Percentiles rank a stretch among this genome's conserved stretches.
Evolutionary conservation across 2,888 invertebrate genomes (phyloP).

Genomic region (Cacoxenus indagator): DNA sequence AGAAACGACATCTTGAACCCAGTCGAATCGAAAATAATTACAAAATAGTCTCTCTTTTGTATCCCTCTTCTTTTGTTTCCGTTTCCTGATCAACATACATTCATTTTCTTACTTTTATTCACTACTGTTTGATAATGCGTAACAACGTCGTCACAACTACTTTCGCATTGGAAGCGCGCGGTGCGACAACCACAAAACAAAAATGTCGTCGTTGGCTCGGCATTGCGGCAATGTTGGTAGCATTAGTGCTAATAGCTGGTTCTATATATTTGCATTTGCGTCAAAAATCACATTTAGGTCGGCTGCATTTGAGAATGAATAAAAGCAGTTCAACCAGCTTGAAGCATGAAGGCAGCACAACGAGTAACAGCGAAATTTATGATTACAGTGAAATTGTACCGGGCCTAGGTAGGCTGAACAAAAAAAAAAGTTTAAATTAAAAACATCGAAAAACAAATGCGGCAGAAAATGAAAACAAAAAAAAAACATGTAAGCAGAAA

Average conservation of each 20-base stretch:
- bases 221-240: conserved; percentile 43
- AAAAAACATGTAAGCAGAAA: too few relatives aligned
- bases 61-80: background rate
- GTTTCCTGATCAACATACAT: too few relatives aligned
- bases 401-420: conserved; percentile 39
- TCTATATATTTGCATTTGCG: conserved; percentile 57
- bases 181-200: background rate
- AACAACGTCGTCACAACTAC: background rate
- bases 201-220: conserved; percentile 41
- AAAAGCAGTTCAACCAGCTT: background rate
- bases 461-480: background rate
- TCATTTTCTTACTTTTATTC: too few relatives aligned
- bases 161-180: conserved; percentile 27
- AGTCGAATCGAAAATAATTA: too few relatives aligned
- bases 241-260: conserved; percentile 51
- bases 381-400: conserved; percentile 6
- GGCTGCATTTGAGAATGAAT: conserved; percentile 41
- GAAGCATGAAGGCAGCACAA: background rate
- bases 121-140: background rate
- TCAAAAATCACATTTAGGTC: conserved; percentile 55
- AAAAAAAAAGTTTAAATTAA: too few relatives aligned
- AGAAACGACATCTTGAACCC: background rate
- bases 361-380: background rate
- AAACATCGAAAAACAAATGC: background rate
- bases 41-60: too few relatives aligned